Evolutionary conservation across 2,797 vertebrate species (phyloP), one percentile per base, ranked within the genome.

Genomic region (Oophaga sylvatica): DNA sequence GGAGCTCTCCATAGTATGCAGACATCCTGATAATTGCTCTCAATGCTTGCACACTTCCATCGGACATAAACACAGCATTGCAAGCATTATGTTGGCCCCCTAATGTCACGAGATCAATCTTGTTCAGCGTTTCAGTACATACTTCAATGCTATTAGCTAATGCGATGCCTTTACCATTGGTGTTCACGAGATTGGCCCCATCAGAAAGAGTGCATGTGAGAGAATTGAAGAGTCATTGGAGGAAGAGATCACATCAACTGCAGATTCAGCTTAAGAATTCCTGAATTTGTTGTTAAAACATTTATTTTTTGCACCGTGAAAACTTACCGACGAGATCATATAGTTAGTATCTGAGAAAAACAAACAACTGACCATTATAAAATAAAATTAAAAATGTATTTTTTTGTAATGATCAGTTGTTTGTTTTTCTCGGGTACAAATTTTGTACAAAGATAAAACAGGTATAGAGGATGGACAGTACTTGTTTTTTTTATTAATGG

Each of bases 11-110:
- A 73, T 73, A 73, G 70, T 22, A 45, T 45, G 70, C 70, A 73
- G 70, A 73, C 35, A 73, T 73, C 19, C 41, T 11, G 19, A 22
- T 73, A 73, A 73, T 73, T 45, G 70, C 70, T 73, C 70, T 45
- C 70, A 45, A 11, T 45, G 19, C 35, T 45, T 73, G 35, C 19
- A 35, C 70, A 73, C 70, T 73, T 73, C 35, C 9, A 5, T 13
- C 20, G 5, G 71, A n/a, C 71, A 22, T 48, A n/a, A 1, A 48
- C 20, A 5, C 10, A 75, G 9, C 19, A 48, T n/a, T 75, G 48
- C 41, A 75, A 75, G 41, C 41, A n/a, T 75, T 48, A 75, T 48
- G 45, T 53, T 53, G n/a, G 41, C 35, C 71, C 35, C 41, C 20
- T 75, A 13, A 75, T n/a, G 71, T 75, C 71, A n/a, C 45, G 22